Evolutionary conservation across 2,888 invertebrate genomes (phyloP).

Genomic region (Synergus gifuensis): DNA sequence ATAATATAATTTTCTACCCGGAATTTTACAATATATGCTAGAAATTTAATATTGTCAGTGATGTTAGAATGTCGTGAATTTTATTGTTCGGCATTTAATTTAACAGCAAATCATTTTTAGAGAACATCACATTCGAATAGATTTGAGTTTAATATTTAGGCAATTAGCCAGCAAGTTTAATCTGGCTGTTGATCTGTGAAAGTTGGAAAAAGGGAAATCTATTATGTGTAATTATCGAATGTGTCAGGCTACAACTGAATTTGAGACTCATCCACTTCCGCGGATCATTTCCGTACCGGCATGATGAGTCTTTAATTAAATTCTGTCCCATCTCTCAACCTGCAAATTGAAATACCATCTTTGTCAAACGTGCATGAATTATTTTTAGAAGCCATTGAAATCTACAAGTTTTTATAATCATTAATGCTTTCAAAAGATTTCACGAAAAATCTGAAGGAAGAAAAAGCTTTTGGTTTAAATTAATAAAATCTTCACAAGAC

Average conservation of each 20-base stretch:
- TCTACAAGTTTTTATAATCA: not conserved
- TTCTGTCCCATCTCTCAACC: not conserved
- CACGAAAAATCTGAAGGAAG: too few species aligned
- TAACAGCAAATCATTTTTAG: too few species aligned
- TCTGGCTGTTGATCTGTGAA: not conserved
- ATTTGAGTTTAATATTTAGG: not conserved
- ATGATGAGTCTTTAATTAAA: slow-evolving; percentile 17
- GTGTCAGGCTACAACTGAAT: not conserved
- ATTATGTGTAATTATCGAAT: not conserved
- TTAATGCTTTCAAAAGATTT: too few species aligned
- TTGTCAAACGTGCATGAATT: not conserved
- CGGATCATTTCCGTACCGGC: not conserved
- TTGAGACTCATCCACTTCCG: not conserved
- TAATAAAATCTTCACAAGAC: too few species aligned
- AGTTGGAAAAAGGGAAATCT: not conserved
- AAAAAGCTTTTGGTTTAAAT: too few species aligned
- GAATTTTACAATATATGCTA: too few species aligned
- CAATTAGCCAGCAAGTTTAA: not conserved
- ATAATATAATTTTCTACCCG: too few species aligned
- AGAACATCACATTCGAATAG: too few species aligned
- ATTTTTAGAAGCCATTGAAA: not conserved
- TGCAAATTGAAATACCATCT: slow-evolving; percentile 16
- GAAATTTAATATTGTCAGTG: too few species aligned
- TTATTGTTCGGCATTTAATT: too few species aligned
- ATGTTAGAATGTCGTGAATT: too few species aligned